These are phyloP conservation scores for Sialis fuliginosa DNA, from an alignment of 2,888 invertebrate species.

Conservation along the genomic window DNA sequence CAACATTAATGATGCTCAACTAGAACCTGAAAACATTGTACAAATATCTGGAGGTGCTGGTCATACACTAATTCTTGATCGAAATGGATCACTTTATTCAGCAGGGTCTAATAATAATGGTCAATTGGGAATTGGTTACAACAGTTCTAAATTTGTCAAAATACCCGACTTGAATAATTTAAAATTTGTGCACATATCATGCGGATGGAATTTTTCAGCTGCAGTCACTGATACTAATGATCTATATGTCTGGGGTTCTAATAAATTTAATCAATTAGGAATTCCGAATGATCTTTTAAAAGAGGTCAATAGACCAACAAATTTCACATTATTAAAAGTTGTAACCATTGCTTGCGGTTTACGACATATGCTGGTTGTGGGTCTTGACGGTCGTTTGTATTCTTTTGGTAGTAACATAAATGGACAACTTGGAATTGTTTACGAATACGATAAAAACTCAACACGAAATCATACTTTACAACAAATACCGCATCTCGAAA, in stretches of 20 bases:
- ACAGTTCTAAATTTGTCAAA: slow-evolving; percentile 35
- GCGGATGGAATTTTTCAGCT: slow-evolving; percentile 72
- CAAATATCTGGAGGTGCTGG: slow-evolving; percentile 61
- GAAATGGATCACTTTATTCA: slow-evolving; percentile 46
- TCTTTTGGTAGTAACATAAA: slow-evolving; percentile 47
- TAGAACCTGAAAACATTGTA: slow-evolving; percentile 31
- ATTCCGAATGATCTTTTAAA: slow-evolving; percentile 28
- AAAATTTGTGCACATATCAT: slow-evolving; percentile 41
- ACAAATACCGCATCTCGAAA: slow-evolving; percentile 33
- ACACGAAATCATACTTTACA: slow-evolving; percentile 26
- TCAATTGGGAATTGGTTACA: slow-evolving; percentile 42
- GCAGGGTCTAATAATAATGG: slow-evolving; percentile 67
- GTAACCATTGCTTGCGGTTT: slow-evolving; percentile 46
- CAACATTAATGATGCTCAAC: slow-evolving; percentile 13
- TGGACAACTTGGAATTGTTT: slow-evolving; percentile 45
- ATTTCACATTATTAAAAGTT: slow-evolving; percentile 24
- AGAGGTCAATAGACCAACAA: slow-evolving; percentile 15
- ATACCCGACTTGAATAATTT: slow-evolving; percentile 36
- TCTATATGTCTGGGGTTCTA: slow-evolving; percentile 71
- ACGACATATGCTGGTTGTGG: slow-evolving; percentile 46
- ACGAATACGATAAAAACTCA: slow-evolving; percentile 18
- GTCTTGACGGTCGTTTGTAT: slow-evolving; percentile 40
- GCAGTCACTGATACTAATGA: slow-evolving; percentile 49
- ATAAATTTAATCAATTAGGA: slow-evolving; percentile 60
- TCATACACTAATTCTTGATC: slow-evolving; percentile 51